phyloP scores from a whole-genome alignment of 2,888 invertebrate species.

The Andrena flavipes region DNA sequence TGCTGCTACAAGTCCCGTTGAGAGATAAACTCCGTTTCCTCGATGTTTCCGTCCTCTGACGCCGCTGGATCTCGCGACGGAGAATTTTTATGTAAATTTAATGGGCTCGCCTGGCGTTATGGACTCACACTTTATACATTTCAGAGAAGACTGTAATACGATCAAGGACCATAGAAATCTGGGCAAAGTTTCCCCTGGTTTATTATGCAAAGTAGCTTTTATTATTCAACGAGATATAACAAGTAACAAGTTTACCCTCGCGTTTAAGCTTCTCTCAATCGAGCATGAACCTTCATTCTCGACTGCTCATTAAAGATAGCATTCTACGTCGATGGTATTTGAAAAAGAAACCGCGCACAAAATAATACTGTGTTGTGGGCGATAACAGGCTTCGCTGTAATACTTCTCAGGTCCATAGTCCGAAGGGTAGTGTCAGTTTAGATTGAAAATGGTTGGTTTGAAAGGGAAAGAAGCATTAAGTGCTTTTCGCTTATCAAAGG shows the following conservation, averaged over 20 bases:
- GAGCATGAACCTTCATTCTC: conserved; percentile 28
- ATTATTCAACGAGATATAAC: conserved; percentile 60
- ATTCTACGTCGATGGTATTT: conserved; percentile 12
- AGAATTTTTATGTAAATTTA: conserved; percentile 72
- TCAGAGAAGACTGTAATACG: conserved; percentile 60
- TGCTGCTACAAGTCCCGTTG: conserved; percentile 2
- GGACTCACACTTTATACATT: conserved; percentile 60
- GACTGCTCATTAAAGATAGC: conserved; percentile 2
- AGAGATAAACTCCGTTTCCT: conserved; percentile 34
- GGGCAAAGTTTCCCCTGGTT: conserved; percentile 45
- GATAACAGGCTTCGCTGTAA: neutral
- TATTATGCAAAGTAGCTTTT: conserved; percentile 61
- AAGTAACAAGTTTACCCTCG: conserved; percentile 45
- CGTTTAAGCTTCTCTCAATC: conserved; percentile 51
- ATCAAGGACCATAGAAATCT: conserved; percentile 58
- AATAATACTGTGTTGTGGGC: neutral
- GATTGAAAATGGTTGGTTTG: too few relatives aligned
- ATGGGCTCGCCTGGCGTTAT: conserved; percentile 60
- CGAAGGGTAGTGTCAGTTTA: too few relatives aligned
- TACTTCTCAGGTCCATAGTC: too few relatives aligned
- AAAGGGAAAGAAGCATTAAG: too few relatives aligned
- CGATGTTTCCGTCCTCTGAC: conserved; percentile 12
- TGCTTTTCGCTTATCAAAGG: too few relatives aligned
- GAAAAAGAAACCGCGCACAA: neutral
- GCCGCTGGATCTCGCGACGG: conserved; percentile 36